Conservation (phyloP, 2,888 invertebrate genomes). For the Diarsia brunnea region DNA sequence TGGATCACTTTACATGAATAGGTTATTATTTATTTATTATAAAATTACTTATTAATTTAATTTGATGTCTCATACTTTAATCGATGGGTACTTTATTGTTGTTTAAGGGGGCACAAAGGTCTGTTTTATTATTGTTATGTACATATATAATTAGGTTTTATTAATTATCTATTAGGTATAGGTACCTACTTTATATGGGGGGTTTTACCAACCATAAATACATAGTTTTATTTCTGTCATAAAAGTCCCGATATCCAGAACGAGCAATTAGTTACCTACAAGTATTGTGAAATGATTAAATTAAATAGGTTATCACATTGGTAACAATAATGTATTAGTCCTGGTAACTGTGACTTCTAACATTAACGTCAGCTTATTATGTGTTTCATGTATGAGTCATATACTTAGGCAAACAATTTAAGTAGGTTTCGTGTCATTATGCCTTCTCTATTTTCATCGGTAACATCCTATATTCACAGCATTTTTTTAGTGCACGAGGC, state of each 20-base stretch:
- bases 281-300: background rate
- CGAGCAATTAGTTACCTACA: background rate
- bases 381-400: slow-evolving; percentile 8
- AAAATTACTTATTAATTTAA: slow-evolving; percentile 9
- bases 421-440: background rate
- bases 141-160: background rate
- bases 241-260: background rate
- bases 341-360: background rate
- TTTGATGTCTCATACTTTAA: slow-evolving; percentile 40
- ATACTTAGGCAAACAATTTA: background rate
- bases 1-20: slow-evolving; percentile 25
- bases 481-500: background rate
- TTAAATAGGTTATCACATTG: background rate
- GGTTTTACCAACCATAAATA: background rate
- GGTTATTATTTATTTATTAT: slow-evolving; percentile 11
- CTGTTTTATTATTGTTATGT: slow-evolving; percentile 1
- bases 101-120: slow-evolving; percentile 20
- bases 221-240: background rate
- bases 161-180: background rate
- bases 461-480: background rate
- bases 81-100: slow-evolving; percentile 17
- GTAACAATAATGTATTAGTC: background rate
- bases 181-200: background rate
- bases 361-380: background rate
- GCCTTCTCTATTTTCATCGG: background rate